phyloP scores from a whole-genome alignment of 2,797 vertebrate genomes.

The Mallotus villosus region DNA sequence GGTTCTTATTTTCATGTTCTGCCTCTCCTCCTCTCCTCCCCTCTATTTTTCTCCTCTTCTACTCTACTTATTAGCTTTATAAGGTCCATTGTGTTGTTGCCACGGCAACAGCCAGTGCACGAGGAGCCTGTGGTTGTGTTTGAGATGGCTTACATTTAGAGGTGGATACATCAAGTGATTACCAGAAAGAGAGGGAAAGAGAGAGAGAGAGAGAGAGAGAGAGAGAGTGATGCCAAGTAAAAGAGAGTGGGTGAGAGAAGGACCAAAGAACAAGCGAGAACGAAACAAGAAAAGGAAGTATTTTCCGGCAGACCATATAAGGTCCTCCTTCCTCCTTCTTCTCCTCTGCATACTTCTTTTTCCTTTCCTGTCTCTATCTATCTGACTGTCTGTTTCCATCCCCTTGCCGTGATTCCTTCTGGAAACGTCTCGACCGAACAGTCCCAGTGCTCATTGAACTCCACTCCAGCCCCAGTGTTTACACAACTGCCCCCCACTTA shows the following conservation, averaged over 20 bases:
- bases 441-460: conserved; percentile 16
- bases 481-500: conserved; percentile 23
- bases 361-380: background rate
- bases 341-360: conserved; percentile 25
- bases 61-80: conserved; percentile 72
- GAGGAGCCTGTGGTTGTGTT: conserved; percentile 41
- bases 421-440: conserved; percentile 10
- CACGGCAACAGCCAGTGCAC: conserved; percentile 74
- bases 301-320: conserved; percentile 53
- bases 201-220: conserved; percentile 18
- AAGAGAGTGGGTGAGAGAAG: conserved; percentile 18
- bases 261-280: conserved; percentile 22
- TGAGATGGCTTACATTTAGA: conserved; percentile 58
- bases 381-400: background rate
- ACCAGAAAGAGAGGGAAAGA: conserved; percentile 7
- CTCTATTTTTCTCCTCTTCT: conserved; percentile 37
- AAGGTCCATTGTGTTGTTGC: conserved; percentile 77
- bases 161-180: conserved; percentile 38
- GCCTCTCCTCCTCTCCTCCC: conserved; percentile 35
- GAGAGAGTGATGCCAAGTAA: conserved; percentile 23
- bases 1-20: no score
- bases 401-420: background rate
- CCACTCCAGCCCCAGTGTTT: conserved; percentile 21
- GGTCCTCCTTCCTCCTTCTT: conserved; percentile 43
- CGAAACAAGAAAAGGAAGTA: conserved; percentile 11